Conservation (phyloP, 2,888 invertebrate genomes). For the Toxonevra muliebris region DNA sequence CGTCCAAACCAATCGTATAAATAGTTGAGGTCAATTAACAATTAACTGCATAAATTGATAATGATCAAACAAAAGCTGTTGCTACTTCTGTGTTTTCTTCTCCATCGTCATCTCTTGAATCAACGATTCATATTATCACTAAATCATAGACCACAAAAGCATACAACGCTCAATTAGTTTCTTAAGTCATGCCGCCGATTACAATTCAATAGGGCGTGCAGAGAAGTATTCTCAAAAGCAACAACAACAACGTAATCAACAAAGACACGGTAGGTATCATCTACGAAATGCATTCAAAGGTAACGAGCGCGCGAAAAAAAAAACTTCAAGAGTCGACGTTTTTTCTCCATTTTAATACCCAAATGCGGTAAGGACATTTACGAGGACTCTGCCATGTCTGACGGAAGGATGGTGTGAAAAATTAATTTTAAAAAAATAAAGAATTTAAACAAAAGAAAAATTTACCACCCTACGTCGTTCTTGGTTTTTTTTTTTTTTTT, state of each 20-base stretch:
- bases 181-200: slow-evolving; percentile 20
- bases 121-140: too few relatives aligned
- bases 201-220: neutral
- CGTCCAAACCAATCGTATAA: too few relatives aligned
- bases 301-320: too few relatives aligned
- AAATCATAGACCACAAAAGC: slow-evolving; percentile 30
- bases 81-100: slow-evolving; percentile 16
- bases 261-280: neutral
- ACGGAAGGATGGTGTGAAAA: neutral
- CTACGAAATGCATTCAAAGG: too few relatives aligned
- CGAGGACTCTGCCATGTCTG: too few relatives aligned
- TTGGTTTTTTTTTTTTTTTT: too few relatives aligned
- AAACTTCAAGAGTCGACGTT: too few relatives aligned
- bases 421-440: neutral
- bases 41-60: slow-evolving; percentile 54
- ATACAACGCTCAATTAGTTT: slow-evolving; percentile 52
- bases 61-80: slow-evolving; percentile 31
- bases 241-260: neutral
- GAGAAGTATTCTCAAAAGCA: neutral
- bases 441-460: too few relatives aligned
- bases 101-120: neutral
- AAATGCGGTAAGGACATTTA: too few relatives aligned
- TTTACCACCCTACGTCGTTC: too few relatives aligned
- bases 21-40: slow-evolving; percentile 31
- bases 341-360: too few relatives aligned